Conservation (phyloP, 1,140 invertebrate species). For the Palaemon carinicauda region DNA sequence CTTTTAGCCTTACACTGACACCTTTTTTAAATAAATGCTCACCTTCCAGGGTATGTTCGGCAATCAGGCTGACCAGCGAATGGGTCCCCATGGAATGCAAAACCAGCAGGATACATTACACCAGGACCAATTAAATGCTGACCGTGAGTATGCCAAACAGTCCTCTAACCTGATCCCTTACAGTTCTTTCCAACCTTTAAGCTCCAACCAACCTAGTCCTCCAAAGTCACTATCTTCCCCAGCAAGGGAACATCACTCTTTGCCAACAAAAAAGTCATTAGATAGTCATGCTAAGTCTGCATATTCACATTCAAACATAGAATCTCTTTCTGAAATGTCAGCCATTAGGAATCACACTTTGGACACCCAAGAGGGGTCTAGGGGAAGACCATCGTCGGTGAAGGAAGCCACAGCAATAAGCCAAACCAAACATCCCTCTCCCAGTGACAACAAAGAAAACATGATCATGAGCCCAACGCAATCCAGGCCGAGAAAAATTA, state of each 20-base stretch:
- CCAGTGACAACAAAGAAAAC: conserved; percentile 7
- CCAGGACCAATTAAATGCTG: conserved; percentile 31
- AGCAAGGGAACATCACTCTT: conserved; percentile 30
- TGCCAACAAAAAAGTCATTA: conserved; percentile 21
- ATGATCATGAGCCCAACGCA: not conserved
- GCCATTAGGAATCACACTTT: conserved; percentile 24
- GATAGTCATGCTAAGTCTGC: conserved; percentile 41
- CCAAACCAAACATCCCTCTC: not conserved
- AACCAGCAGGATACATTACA: conserved; percentile 40
- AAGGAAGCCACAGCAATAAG: conserved; percentile 42
- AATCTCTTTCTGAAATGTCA: conserved; percentile 37
- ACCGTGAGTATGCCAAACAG: conserved; percentile 52
- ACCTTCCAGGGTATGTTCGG: conserved; percentile 47
- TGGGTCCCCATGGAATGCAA: conserved; percentile 33
- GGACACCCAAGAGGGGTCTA: not conserved
- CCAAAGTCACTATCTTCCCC: conserved; percentile 33
- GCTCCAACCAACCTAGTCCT: conserved; percentile 39
- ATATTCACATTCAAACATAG: conserved; percentile 25
- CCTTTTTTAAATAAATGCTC: conserved; percentile 17
- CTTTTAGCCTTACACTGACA: not conserved
- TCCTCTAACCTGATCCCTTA: conserved; percentile 35
- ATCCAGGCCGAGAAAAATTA: not conserved
- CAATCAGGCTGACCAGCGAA: conserved; percentile 30
- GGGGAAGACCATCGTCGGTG: not conserved
- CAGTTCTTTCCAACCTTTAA: conserved; percentile 48